Conservation (phyloP, 2,888 invertebrate species). For the Drosophila anomalipes region DNA sequence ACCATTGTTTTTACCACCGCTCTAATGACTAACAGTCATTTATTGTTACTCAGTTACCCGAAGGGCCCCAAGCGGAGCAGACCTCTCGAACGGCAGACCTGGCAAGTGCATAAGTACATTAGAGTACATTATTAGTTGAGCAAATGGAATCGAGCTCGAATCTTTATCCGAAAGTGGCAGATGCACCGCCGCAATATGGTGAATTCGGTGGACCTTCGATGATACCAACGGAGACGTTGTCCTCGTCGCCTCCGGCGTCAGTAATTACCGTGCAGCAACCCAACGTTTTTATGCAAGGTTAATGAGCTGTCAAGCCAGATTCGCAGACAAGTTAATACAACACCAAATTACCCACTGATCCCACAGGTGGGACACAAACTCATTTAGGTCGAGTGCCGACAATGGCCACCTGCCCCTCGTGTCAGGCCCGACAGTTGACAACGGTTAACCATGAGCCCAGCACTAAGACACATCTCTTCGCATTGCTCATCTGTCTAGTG, state of each 20-base stretch:
- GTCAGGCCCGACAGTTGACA: slow-evolving; percentile 61
- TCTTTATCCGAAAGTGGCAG: slow-evolving; percentile 33
- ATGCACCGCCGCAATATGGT: slow-evolving; percentile 47
- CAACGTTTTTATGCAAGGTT: slow-evolving; percentile 43
- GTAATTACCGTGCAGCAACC: slow-evolving; percentile 46
- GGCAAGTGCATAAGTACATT: not conserved
- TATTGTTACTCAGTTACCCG: slow-evolving; percentile 28
- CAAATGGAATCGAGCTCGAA: slow-evolving; percentile 48
- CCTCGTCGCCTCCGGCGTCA: slow-evolving; percentile 5
- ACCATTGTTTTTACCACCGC: not conserved
- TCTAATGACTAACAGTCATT: not conserved
- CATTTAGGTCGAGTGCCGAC: slow-evolving; percentile 53
- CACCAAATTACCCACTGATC: not conserved
- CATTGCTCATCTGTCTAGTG: slow-evolving; percentile 60
- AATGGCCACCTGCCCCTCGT: slow-evolving; percentile 70
- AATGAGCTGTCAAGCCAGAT: not conserved
- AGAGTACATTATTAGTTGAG: not conserved
- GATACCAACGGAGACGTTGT: slow-evolving; percentile 31
- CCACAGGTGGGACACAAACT: slow-evolving; percentile 15
- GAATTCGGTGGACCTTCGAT: slow-evolving; percentile 38
- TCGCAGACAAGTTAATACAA: not conserved
- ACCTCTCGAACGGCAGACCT: slow-evolving; percentile 21
- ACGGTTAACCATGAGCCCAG: slow-evolving; percentile 53
- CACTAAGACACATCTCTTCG: slow-evolving; percentile 75
- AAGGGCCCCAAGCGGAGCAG: slow-evolving; percentile 29